These are phyloP conservation scores for Danio aesculapii DNA, from an alignment of 2,797 vertebrate species.

Conservation along the genomic window DNA sequence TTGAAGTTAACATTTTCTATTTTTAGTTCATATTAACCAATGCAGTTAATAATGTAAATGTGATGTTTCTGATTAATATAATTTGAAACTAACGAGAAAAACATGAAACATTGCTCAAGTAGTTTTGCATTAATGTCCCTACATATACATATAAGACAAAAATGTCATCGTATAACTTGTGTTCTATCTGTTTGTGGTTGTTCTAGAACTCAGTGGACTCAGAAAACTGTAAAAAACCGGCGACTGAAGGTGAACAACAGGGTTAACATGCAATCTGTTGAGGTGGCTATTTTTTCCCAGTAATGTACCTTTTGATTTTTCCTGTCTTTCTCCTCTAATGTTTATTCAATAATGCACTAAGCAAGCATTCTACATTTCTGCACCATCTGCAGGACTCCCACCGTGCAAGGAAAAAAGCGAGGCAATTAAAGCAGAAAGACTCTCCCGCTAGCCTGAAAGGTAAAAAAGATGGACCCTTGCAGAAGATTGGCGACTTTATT, in stretches of 20 bases:
- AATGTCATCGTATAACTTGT: conserved; percentile 55
- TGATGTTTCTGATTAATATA: no score
- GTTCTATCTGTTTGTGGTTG: neutral
- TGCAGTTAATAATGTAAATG: no score
- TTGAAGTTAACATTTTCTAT: no score
- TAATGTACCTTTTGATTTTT: neutral
- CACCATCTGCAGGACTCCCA: conserved; percentile 52
- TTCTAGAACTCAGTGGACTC: conserved; percentile 68
- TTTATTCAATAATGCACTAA: neutral
- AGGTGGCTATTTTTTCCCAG: conserved; percentile 41
- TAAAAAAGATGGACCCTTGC: conserved; percentile 60
- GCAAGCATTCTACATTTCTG: conserved; percentile 17
- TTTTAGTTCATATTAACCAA: no score
- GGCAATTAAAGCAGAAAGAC: conserved; percentile 41
- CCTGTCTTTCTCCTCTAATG: neutral
- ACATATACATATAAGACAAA: neutral
- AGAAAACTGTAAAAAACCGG: conserved; percentile 73
- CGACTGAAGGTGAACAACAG: conserved; percentile 55
- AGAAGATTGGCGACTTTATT: conserved; percentile 66
- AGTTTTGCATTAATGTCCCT: neutral
- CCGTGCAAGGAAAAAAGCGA: conserved; percentile 37
- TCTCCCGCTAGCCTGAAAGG: conserved; percentile 54
- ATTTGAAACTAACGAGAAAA: no score
- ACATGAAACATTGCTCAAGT: no score
- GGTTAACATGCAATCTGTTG: conserved; percentile 48